Evolutionary conservation across 2,888 invertebrate genomes (phyloP).

Genomic region (Priocnemis perturbator): DNA sequence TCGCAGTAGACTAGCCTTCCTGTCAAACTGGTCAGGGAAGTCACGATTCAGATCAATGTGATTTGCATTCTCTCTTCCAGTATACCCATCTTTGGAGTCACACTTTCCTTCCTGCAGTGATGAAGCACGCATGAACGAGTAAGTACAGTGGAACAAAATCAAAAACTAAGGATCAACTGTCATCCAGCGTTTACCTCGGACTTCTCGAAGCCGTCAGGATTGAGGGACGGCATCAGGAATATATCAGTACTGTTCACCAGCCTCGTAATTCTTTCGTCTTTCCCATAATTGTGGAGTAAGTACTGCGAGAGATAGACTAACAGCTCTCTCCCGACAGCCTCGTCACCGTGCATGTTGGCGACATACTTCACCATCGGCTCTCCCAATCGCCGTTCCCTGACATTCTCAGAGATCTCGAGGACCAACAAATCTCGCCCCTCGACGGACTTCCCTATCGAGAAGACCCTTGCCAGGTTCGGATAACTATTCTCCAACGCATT

Average conservation of each 20-base stretch:
- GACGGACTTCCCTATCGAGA: slow-evolving; percentile 89
- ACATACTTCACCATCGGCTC: slow-evolving; percentile 96
- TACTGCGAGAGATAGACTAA: slow-evolving; percentile 90
- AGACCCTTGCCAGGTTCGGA: slow-evolving; percentile 83
- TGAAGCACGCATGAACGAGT: slow-evolving; percentile 12
- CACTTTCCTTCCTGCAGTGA: slow-evolving; percentile 85
- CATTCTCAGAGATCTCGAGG: slow-evolving; percentile 87
- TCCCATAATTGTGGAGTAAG: slow-evolving; percentile 86
- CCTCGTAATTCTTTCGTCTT: slow-evolving; percentile 82
- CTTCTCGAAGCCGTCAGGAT: slow-evolving; percentile 96
- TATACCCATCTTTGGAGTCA: slow-evolving; percentile 80
- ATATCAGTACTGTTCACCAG: slow-evolving; percentile 93
- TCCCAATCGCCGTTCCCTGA: slow-evolving; percentile 78
- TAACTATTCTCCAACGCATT: slow-evolving; percentile 80
- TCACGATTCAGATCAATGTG: slow-evolving; percentile 91
- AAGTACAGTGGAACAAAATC: slow-evolving; percentile 14
- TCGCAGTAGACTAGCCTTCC: slow-evolving; percentile 65
- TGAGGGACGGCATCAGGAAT: slow-evolving; percentile 97
- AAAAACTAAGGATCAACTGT: background rate
- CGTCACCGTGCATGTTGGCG: slow-evolving; percentile 98
- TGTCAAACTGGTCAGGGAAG: slow-evolving; percentile 92
- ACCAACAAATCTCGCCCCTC: slow-evolving; percentile 88
- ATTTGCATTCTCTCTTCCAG: slow-evolving; percentile 89
- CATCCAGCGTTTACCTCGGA: slow-evolving; percentile 79
- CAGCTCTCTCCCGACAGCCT: slow-evolving; percentile 90